Conservation (phyloP, 2,797 vertebrate species). For the Ambastaia sidthimunki region DNA sequence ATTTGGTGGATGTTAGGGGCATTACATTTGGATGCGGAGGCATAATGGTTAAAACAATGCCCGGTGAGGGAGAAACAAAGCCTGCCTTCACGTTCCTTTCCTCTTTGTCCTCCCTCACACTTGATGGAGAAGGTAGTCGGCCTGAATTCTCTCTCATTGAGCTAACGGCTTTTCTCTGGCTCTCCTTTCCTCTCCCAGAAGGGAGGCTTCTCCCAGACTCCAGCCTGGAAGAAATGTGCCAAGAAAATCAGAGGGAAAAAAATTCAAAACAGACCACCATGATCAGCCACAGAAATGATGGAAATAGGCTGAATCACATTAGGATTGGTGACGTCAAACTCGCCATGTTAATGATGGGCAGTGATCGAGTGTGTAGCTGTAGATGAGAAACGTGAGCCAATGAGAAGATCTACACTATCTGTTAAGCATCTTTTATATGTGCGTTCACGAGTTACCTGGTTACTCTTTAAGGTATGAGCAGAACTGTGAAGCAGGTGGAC, state of each 20-base stretch:
- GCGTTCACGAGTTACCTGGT: background rate
- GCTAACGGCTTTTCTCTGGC: constrained; percentile 47
- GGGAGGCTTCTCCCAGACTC: constrained; percentile 51
- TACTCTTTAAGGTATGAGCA: background rate
- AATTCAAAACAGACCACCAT: constrained; percentile 47
- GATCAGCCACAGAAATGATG: constrained; percentile 35
- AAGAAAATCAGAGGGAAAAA: constrained; percentile 47
- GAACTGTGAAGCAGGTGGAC: background rate
- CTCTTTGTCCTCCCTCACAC: constrained; percentile 55
- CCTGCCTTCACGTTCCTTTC: constrained; percentile 42
- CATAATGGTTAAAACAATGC: constrained; percentile 54
- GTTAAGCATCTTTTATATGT: background rate
- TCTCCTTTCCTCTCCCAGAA: constrained; percentile 45
- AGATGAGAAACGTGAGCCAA: constrained; percentile 10
- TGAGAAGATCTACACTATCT: background rate
- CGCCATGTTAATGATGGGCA: constrained; percentile 1
- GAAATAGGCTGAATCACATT: constrained; percentile 46
- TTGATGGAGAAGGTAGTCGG: constrained; percentile 55
- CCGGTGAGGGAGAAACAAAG: constrained; percentile 51
- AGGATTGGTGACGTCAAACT: constrained; percentile 23
- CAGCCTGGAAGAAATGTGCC: constrained; percentile 40
- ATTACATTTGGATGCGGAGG: constrained; percentile 50
- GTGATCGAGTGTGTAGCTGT: background rate
- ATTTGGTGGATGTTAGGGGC: constrained; percentile 27
- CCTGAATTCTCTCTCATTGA: constrained; percentile 55